These are phyloP conservation scores for Osmoderma eremita DNA, from an alignment of 2,888 invertebrate species.

Conservation along the genomic window DNA sequence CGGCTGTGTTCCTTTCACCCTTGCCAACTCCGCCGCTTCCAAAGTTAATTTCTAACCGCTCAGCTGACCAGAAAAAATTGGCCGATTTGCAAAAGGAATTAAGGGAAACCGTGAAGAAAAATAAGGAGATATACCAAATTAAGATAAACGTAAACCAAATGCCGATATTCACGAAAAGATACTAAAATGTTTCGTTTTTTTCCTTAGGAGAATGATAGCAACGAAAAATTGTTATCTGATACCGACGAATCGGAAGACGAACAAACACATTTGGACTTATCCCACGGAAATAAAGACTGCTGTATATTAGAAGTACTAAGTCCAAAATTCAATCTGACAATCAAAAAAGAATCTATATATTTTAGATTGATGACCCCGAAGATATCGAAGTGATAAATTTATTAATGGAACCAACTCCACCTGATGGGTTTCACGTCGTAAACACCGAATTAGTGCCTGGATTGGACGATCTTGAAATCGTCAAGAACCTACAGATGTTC, in stretches of 20 bases:
- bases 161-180: no score
- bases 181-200: constrained; percentile 13
- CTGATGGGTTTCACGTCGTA: constrained; percentile 81
- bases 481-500: constrained; percentile 83
- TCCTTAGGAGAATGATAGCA: constrained; percentile 47
- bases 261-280: constrained; percentile 74
- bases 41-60: constrained; percentile 74
- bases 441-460: constrained; percentile 83
- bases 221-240: constrained; percentile 65
- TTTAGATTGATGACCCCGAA: constrained; percentile 81
- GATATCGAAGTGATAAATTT: constrained; percentile 81
- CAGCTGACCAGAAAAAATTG: constrained; percentile 73
- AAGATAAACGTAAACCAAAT: constrained; percentile 63
- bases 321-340: neutral
- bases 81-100: constrained; percentile 76
- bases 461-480: constrained; percentile 72
- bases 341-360: no score
- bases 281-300: constrained; percentile 80
- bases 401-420: constrained; percentile 78
- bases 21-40: constrained; percentile 81
- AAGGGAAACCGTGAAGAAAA: constrained; percentile 75
- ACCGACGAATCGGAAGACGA: constrained; percentile 77
- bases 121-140: constrained; percentile 76
- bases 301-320: constrained; percentile 77
- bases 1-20: constrained; percentile 81